Evolutionary conservation across 1,140 invertebrate species (phyloP), one percentile per base, ranked within the genome.

Genomic region (Drosophila albomicans): DNA sequence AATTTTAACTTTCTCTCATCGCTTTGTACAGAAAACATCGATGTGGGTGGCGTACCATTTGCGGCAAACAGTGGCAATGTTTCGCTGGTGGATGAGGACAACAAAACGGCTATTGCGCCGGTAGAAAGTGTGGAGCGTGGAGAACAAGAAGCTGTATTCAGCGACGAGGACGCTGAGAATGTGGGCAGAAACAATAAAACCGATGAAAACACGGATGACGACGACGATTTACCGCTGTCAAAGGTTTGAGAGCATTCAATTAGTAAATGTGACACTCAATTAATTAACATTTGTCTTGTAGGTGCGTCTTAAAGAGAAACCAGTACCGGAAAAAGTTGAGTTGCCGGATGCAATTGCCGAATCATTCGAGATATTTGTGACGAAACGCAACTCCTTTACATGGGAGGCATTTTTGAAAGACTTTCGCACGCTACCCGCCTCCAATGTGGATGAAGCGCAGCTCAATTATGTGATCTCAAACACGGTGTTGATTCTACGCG

Each of bases 201-300:
- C 49, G 95, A 96, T 71, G 95, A 96, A 65, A 82, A 91, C 77
- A 96, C 96, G 72, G 97, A 97, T 28, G 97, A 98, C 87, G 97
- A 98, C 91, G 97, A 98, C 82, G 97, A 98, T 90, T 94, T 97
- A 66, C 96, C 96, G 38, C 91, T 97, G 35, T 95, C 96, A 61
- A 95, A 95, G 91, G 94, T 96, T 16, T 93, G 56, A 52, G 35
- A 5, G 41, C 0, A 3, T 13, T n/a, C 41, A 43, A n/a, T n/a
- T 3, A n/a, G 35, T 10, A 38, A 32, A 8, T 11, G 2, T 4
- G 5, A 13, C 3, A 43, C n/a, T 43, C 10, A 7, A 43, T 43
- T 43, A n/a, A 41, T 41, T 11, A 41, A n/a, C 13, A 43, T 35
- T 11, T 6, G 13, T 3, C 8, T 72, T 72, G 1, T 20, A 91